Evolutionary conservation across 2,113 vertebrate species (phyloP).

Genomic region (Pelodiscus sinensis): DNA sequence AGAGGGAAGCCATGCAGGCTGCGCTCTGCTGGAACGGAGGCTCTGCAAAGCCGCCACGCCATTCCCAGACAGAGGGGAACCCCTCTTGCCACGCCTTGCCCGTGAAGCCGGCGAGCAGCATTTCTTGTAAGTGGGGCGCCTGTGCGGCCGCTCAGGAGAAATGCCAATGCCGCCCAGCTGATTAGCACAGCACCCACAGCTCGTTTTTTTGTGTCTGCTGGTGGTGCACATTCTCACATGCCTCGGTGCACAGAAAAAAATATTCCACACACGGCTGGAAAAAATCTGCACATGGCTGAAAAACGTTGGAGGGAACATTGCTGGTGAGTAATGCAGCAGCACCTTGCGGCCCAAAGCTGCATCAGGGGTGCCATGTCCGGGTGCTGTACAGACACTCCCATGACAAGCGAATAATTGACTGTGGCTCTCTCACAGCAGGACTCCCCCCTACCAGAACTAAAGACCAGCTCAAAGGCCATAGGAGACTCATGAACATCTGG

Average conservation of each 20-base stretch:
- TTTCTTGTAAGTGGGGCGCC: too few species aligned
- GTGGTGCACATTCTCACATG: too few species aligned
- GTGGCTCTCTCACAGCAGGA: too few species aligned
- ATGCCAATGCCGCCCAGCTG: too few species aligned
- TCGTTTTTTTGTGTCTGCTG: too few species aligned
- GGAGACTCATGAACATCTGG: not conserved
- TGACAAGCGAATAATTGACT: not conserved
- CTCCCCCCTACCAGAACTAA: fast-evolving
- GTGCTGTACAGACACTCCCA: not conserved
- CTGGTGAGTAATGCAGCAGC: not conserved
- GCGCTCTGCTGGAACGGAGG: not conserved
- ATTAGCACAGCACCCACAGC: too few species aligned
- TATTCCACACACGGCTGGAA: too few species aligned
- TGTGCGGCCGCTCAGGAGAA: too few species aligned
- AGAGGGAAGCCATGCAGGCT: fast-evolving
- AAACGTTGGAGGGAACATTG: too few species aligned
- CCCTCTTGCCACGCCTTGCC: not conserved
- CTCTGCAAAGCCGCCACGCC: fast-evolving
- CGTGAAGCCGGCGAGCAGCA: not conserved
- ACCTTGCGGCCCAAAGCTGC: fast-evolving
- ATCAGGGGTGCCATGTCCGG: not conserved
- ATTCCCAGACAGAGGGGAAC: too few species aligned
- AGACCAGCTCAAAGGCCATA: not conserved
- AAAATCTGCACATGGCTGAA: too few species aligned
- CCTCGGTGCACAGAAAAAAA: too few species aligned